These are phyloP conservation scores for Leptatherina wallacei DNA, from an alignment of 2,797 vertebrate genomes.

Conservation along the genomic window DNA sequence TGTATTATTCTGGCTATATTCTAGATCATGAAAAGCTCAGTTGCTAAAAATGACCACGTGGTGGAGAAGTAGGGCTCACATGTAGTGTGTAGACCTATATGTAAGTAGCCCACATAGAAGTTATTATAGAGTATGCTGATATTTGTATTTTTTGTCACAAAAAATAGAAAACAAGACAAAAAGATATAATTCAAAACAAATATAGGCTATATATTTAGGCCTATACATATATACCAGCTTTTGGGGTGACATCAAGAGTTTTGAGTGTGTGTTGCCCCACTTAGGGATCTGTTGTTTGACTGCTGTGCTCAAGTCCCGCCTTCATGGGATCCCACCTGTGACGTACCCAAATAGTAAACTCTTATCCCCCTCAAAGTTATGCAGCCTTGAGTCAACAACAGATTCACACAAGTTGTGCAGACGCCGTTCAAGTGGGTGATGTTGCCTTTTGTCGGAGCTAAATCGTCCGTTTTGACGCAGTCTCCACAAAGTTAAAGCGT, in stretches of 20 bases:
- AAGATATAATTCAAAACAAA: background rate
- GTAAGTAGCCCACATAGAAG: background rate
- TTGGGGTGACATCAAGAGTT: background rate
- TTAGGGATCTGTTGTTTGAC: background rate
- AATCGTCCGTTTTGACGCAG: constrained; percentile 4
- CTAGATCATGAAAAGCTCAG: background rate
- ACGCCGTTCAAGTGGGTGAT: constrained; percentile 16
- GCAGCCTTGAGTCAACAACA: constrained; percentile 38
- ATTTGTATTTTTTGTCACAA: background rate
- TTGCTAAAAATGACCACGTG: constrained; percentile 46
- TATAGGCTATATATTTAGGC: no score
- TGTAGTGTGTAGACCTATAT: background rate
- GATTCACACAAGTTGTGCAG: background rate
- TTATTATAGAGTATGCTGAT: background rate
- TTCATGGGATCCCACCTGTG: constrained; percentile 48
- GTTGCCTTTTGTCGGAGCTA: constrained; percentile 16
- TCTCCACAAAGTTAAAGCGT: background rate
- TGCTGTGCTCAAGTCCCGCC: constrained; percentile 53
- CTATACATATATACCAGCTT: background rate
- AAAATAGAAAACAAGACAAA: background rate
- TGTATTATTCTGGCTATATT: background rate
- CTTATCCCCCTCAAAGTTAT: constrained; percentile 3
- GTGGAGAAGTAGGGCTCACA: constrained; percentile 36
- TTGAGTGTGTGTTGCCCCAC: background rate
- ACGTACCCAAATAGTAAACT: constrained; percentile 52